These are phyloP conservation scores for Holcopasites calliopsidis DNA, from an alignment of 1,140 invertebrate species.

Conservation along the genomic window DNA sequence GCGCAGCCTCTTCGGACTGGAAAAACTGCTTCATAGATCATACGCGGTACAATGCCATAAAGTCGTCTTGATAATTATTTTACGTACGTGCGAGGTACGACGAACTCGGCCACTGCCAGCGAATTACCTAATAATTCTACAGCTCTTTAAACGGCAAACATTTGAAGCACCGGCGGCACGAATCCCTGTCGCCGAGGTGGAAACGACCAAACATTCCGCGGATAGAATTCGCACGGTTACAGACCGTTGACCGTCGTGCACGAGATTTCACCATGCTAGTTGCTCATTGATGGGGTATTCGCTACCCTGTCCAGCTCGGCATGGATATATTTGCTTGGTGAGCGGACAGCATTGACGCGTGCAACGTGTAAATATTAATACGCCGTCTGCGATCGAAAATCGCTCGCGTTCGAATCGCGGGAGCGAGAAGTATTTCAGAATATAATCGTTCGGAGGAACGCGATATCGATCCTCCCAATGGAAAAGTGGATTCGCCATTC, in stretches of 20 bases:
- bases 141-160: background rate
- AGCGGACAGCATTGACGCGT: conserved; percentile 64
- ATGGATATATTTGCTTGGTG: conserved; percentile 65
- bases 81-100: no score
- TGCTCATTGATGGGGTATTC: conserved; percentile 40
- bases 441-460: conserved; percentile 52
- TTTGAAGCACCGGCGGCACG: background rate
- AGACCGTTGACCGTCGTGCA: conserved; percentile 35
- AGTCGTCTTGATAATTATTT: background rate
- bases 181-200: background rate
- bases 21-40: no score
- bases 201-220: background rate
- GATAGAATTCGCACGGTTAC: background rate
- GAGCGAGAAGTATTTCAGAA: background rate
- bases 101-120: background rate
- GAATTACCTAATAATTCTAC: conserved; percentile 1
- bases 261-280: conserved; percentile 34
- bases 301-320: conserved; percentile 53
- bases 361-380: conserved; percentile 66
- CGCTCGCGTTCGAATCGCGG: conserved; percentile 40
- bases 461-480: conserved; percentile 44
- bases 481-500: conserved; percentile 57
- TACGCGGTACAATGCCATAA: background rate
- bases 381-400: conserved; percentile 50
- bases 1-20: no score